These are phyloP conservation scores for Euproctis similis DNA, from an alignment of 2,888 invertebrate species.

Conservation along the genomic window DNA sequence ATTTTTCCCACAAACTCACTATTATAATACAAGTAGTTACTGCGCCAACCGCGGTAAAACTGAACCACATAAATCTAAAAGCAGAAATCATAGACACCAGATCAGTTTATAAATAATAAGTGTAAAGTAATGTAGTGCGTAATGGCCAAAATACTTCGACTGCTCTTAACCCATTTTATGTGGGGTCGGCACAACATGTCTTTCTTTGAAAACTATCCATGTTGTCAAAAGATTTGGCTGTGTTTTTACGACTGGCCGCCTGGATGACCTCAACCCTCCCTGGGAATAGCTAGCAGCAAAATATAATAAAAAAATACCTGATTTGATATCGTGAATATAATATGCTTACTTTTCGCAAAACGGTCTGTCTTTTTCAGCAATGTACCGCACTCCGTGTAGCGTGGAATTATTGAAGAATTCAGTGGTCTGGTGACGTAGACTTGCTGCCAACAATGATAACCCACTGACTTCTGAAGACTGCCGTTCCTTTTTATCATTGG, in stretches of 20 bases:
- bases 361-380: slow-evolving; percentile 83
- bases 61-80: slow-evolving; percentile 86
- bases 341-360: slow-evolving; percentile 82
- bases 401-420: slow-evolving; percentile 86
- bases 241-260: too few relatives aligned
- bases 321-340: background rate
- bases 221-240: too few relatives aligned
- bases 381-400: slow-evolving; percentile 86
- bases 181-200: too few relatives aligned
- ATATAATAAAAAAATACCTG: too few relatives aligned
- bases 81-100: too few relatives aligned
- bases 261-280: background rate
- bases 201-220: too few relatives aligned
- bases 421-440: slow-evolving; percentile 81
- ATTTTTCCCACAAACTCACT: slow-evolving; percentile 86
- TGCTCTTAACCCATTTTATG: too few relatives aligned
- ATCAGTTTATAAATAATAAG: too few relatives aligned
- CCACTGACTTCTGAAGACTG: slow-evolving; percentile 36
- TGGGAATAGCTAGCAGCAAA: too few relatives aligned
- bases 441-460: slow-evolving; percentile 72
- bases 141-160: too few relatives aligned
- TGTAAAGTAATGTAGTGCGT: too few relatives aligned
- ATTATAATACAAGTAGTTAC: slow-evolving; percentile 85
- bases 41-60: slow-evolving; percentile 81
- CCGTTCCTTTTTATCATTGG: slow-evolving; percentile 22